Conservation (phyloP, 37 sponge, comb jelly and placozoan species). For the Ianthella basta region DNA sequence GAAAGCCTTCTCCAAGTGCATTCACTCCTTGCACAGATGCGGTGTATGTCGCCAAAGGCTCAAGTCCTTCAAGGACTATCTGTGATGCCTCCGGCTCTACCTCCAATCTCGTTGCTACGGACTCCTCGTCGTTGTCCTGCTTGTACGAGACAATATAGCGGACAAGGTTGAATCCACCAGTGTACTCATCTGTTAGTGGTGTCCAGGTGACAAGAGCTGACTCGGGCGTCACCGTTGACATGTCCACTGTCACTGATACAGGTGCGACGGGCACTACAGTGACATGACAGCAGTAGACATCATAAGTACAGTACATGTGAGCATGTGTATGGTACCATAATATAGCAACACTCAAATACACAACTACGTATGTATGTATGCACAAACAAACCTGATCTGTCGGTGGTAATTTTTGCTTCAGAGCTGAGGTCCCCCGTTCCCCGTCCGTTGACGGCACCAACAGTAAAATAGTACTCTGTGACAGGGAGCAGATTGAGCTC, state of each 20-base stretch:
- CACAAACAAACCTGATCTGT: neutral
- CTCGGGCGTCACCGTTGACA: neutral
- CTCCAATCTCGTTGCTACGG: neutral
- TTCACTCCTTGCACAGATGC: neutral
- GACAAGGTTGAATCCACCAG: neutral
- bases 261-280: too few species aligned
- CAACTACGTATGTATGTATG: neutral
- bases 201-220: conserved; percentile 2
- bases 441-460: neutral
- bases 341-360: neutral
- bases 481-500: neutral
- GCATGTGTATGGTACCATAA: too few species aligned
- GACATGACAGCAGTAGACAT: neutral
- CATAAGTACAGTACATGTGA: neutral
- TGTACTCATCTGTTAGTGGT: neutral
- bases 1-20: conserved; percentile 10
- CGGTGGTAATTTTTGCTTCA: neutral
- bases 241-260: too few species aligned
- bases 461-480: conserved; percentile 17
- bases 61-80: neutral
- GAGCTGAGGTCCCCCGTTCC: neutral
- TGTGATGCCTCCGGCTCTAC: too few species aligned
- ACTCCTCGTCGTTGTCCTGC: neutral
- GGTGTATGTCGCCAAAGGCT: neutral
- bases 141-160: conserved; percentile 6